phyloP scores from a whole-genome alignment of 2,113 vertebrate genomes.

The Arothron firmamentum region DNA sequence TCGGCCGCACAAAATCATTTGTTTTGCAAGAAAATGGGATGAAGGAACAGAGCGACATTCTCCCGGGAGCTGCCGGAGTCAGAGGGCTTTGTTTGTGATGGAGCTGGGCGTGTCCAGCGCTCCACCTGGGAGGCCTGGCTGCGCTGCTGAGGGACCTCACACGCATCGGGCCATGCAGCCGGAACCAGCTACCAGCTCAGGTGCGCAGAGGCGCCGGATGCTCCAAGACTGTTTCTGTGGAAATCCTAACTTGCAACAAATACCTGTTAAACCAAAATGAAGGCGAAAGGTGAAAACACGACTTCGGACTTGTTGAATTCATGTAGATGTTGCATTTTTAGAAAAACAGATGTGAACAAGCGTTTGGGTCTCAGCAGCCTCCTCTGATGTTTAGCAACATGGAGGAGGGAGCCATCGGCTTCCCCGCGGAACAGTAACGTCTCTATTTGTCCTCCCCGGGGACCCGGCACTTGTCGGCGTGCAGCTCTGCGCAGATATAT shows the following conservation, averaged over 20 bases:
- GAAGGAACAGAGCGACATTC: conserved; percentile 11
- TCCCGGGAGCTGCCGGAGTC: conserved; percentile 44
- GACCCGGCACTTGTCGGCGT: conserved; percentile 57
- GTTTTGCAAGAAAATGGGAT: conserved; percentile 22
- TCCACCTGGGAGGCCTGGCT: conserved; percentile 51
- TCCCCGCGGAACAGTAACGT: conserved; percentile 62
- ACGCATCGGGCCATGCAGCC: conserved; percentile 2
- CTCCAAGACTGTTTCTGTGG: conserved; percentile 3
- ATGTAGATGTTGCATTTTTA: not conserved
- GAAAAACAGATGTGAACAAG: conserved; percentile 2
- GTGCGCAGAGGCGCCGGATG: conserved; percentile 3
- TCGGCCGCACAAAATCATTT: conserved; percentile 47
- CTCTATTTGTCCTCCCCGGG: conserved; percentile 69
- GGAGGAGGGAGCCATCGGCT: conserved; percentile 46
- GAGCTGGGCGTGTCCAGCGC: conserved; percentile 39
- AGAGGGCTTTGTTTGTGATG: conserved; percentile 51
- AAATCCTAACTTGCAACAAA: no score
- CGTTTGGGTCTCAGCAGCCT: conserved; percentile 14
- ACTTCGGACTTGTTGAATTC: conserved; percentile 1
- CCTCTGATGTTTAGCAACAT: conserved; percentile 51
- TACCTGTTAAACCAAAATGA: not conserved
- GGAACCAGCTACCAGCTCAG: not conserved
- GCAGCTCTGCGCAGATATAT: conserved; percentile 49
- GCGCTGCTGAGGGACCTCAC: not conserved
- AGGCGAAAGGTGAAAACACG: not conserved